Base-by-base conservation (phyloP, 2,888 invertebrate species). In the Drosophila maculinotata region DNA sequence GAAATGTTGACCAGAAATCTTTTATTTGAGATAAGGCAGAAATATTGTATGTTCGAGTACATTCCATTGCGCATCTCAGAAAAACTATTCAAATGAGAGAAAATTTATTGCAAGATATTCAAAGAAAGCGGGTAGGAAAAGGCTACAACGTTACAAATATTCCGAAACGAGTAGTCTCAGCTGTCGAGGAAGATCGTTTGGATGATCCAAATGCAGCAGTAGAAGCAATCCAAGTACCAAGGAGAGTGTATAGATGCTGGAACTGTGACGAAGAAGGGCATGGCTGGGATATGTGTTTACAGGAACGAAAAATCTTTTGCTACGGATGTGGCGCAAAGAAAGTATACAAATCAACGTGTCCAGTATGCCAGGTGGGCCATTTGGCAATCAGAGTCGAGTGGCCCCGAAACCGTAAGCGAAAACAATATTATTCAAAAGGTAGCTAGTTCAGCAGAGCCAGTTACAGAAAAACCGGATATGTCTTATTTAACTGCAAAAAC, bases 261-360 rank as follows among this genome's bases (percentile, higher is more conserved):
- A 38, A 20, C 20, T 38, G 10, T n/a, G 20, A 20, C 38, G 9
- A 38, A 5, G 20, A n/a, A n/a, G n/a, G n/a, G n/a, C n/a, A n/a
- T n/a, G 10, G 38, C 4, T 38, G 38, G 38, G 38, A 38, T 17
- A 20, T 38, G 38, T 38, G 38, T 10, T 9, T 38, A 4, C 38
- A 38, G 10, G 20, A 38, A 0, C 4, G 38, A 20, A 38, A 17
- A 17, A 20, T 38, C 10, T 38, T 38, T 10, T 38, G 38, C 1
- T 20, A 20, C 5, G 38, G n/a, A 4, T 38, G 38, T 5, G 38
- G 38, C 3, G 20, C 20, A 38, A 38, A 38, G n/a, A 20, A 20
- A 20, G 38, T 38, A 0, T 38, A 38, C n/a, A 38, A 38, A 17
- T 17, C 38, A 10, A 17, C 30, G 9, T 30, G 30, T 30, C 10